Conservation (phyloP, 2,113 vertebrate genomes). For the Podarcis raffonei region DNA sequence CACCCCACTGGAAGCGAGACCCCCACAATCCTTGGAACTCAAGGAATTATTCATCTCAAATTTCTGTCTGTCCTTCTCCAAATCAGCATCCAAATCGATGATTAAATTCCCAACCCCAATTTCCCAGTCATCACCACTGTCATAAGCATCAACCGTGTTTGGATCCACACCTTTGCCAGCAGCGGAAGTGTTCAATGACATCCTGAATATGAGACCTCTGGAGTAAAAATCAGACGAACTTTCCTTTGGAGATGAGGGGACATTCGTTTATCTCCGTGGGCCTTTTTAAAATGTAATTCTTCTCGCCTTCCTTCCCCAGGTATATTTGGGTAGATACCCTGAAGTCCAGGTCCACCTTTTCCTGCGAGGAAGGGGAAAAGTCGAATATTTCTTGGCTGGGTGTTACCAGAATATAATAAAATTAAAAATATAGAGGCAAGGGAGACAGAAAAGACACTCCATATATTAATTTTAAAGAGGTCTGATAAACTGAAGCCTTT, state of each 20-base stretch:
- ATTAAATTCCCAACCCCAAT: constrained; percentile 89
- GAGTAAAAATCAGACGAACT: constrained; percentile 85
- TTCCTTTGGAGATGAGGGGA: constrained; percentile 81
- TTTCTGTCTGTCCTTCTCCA: constrained; percentile 93
- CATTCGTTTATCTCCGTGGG: constrained; percentile 85
- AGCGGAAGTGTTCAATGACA: constrained; percentile 87
- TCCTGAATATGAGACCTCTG: constrained; percentile 83
- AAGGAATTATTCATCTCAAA: constrained; percentile 93
- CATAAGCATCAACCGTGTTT: constrained; percentile 85
- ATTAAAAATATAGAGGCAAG: constrained; percentile 60
- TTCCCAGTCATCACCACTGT: constrained; percentile 91
- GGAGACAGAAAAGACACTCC: constrained; percentile 47
- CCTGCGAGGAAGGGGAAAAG: constrained; percentile 78
- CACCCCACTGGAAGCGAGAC: constrained; percentile 82
- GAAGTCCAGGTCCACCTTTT: constrained; percentile 76
- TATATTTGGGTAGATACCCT: constrained; percentile 70
- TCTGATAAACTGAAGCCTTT: constrained; percentile 56
- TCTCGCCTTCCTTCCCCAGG: constrained; percentile 71
- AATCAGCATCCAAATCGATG: constrained; percentile 94
- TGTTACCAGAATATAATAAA: constrained; percentile 70
- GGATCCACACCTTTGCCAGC: constrained; percentile 87
- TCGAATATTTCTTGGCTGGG: constrained; percentile 71
- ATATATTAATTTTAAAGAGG: constrained; percentile 56
- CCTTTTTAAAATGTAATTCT: constrained; percentile 71
- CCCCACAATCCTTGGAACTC: constrained; percentile 86